A percentile compares a stretch with the other conserved stretches of the same genome.
phyloP scores from a whole-genome alignment of 2,113 vertebrate species.

The Illadopsis cleaveri region DNA sequence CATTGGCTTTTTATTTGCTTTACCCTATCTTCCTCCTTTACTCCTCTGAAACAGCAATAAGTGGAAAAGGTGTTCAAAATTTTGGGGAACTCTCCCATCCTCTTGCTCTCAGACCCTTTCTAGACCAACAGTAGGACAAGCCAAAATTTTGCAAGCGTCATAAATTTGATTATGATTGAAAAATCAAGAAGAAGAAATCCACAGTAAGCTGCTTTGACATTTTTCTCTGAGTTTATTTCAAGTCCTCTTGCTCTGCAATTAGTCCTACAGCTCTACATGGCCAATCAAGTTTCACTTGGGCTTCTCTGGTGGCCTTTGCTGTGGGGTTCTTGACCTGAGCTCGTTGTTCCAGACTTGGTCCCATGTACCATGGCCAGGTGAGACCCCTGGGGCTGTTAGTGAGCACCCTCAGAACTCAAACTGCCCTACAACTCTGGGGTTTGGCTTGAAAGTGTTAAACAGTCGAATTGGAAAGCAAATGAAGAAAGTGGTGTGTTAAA shows the following conservation, averaged over 20 bases:
- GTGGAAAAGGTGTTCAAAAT: background rate
- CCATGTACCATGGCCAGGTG: background rate
- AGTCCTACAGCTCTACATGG: background rate
- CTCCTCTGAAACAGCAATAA: background rate
- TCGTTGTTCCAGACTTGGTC: background rate
- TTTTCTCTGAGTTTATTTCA: background rate
- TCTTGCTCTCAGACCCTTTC: background rate
- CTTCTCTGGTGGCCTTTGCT: background rate
- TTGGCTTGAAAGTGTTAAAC: background rate
- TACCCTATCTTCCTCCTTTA: background rate
- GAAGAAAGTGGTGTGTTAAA: background rate
- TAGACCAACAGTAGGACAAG: background rate
- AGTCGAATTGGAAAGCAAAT: background rate
- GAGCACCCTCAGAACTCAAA: background rate
- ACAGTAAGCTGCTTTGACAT: background rate
- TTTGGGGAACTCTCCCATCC: background rate
- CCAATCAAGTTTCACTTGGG: too few relatives aligned
- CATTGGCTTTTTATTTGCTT: background rate
- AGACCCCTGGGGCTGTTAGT: background rate
- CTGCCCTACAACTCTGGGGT: background rate
- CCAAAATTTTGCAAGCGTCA: background rate
- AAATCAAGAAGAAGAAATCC: background rate
- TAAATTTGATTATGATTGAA: background rate
- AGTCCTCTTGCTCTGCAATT: background rate
- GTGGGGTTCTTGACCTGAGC: background rate